phyloP scores from a whole-genome alignment of 2,113 vertebrate species.

The Piaya cayana region DNA sequence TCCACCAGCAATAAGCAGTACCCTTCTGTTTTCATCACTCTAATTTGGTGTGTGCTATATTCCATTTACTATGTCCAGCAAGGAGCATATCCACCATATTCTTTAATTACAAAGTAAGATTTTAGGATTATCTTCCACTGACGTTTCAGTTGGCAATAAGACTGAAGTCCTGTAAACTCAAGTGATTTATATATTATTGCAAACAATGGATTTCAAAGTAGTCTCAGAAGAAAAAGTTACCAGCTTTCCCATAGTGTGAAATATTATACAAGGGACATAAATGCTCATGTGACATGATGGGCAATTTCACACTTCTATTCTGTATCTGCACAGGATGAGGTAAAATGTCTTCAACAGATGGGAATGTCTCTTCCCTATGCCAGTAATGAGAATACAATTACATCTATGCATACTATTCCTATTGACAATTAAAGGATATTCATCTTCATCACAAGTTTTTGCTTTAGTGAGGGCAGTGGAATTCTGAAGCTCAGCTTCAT shows the following conservation, averaged over 20 bases:
- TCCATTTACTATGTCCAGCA: neutral
- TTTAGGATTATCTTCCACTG: neutral
- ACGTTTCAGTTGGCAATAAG: neutral
- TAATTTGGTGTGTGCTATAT: neutral
- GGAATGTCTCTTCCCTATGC: neutral
- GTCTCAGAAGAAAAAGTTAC: neutral
- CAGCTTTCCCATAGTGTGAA: neutral
- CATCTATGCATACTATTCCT: neutral
- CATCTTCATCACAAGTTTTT: neutral
- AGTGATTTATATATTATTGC: neutral
- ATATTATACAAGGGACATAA: neutral
- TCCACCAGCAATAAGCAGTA: neutral
- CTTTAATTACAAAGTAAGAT: neutral
- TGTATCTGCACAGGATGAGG: neutral
- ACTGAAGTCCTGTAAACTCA: neutral
- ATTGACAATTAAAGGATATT: neutral
- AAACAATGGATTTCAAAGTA: neutral
- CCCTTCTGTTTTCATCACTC: neutral
- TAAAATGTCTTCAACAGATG: neutral
- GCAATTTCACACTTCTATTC: neutral
- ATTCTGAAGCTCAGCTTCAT: neutral
- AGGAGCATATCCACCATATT: neutral
- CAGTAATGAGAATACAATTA: neutral
- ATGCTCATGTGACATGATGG: neutral
- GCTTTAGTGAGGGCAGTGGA: neutral